Evolutionary conservation across 2,888 invertebrate genomes (phyloP).

Genomic region (Heliconius aoede): DNA sequence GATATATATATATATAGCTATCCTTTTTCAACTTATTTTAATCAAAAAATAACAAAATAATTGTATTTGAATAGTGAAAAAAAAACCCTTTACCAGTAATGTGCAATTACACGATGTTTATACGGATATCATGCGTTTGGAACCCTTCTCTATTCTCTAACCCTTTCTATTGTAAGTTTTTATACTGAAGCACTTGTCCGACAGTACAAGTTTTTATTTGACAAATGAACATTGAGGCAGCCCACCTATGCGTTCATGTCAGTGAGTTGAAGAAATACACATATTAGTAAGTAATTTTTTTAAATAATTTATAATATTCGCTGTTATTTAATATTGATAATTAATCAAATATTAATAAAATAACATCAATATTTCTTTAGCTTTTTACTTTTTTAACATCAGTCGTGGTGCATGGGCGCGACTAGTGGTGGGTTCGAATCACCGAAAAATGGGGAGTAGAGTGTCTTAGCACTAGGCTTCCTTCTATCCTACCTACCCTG

Average conservation of each 20-base stretch:
- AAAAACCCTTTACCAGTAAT: constrained; percentile 73
- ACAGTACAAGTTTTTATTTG: constrained; percentile 57
- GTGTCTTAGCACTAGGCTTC: too few relatives aligned
- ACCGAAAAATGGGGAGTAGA: too few relatives aligned
- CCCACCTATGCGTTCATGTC: neutral
- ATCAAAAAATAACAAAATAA: constrained; percentile 11
- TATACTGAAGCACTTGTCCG: constrained; percentile 67
- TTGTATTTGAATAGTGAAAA: constrained; percentile 22
- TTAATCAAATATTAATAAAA: too few relatives aligned
- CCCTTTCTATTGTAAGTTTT: constrained; percentile 77
- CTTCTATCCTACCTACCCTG: too few relatives aligned
- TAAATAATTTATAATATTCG: neutral
- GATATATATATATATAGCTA: too few relatives aligned
- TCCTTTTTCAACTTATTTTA: neutral
- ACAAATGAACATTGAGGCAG: constrained; percentile 35
- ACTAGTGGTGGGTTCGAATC: too few relatives aligned
- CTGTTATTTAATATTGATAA: neutral
- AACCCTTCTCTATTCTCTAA: constrained; percentile 76
- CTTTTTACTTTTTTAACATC: too few relatives aligned
- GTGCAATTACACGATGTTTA: constrained; percentile 81
- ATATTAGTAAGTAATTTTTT: neutral
- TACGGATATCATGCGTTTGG: constrained; percentile 76
- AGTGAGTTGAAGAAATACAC: neutral
- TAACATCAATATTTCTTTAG: too few relatives aligned
- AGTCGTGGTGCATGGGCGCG: too few relatives aligned